These are phyloP conservation scores for Argyresthia albistria DNA, from an alignment of 2,888 invertebrate species.

Conservation along the genomic window DNA sequence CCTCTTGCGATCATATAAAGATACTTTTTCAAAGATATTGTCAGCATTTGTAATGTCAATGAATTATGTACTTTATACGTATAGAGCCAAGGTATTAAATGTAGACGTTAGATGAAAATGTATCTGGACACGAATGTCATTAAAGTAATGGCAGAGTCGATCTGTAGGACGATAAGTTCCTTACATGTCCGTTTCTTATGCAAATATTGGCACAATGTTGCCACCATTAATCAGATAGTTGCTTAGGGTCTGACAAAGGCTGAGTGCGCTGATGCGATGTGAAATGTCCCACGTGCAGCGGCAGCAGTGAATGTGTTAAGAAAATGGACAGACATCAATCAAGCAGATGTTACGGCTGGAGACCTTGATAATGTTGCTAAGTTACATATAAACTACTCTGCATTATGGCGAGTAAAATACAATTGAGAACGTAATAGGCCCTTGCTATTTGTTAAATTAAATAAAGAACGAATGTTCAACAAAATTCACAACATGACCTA, in stretches of 20 bases:
- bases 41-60: too few species aligned
- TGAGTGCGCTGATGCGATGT: not conserved
- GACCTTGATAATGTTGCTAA: slow-evolving; percentile 11
- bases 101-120: slow-evolving; percentile 7
- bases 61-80: too few species aligned
- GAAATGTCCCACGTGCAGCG: slow-evolving; percentile 3
- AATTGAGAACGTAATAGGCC: not conserved
- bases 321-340: slow-evolving; percentile 3
- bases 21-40: too few species aligned
- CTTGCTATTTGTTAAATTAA: not conserved
- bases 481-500: slow-evolving; percentile 45
- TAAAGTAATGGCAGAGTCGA: slow-evolving; percentile 45
- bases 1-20: too few species aligned
- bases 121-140: slow-evolving; percentile 45
- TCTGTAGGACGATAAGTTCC: slow-evolving; percentile 53
- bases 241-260: not conserved
- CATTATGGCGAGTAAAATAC: not conserved
- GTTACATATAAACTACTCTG: too few species aligned
- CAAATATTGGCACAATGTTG: slow-evolving; percentile 67
- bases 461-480: not conserved
- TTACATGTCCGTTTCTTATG: slow-evolving; percentile 66
- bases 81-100: not conserved
- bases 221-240: slow-evolving; percentile 58
- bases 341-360: not conserved
- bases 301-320: not conserved